phyloP scores from a whole-genome alignment of 2,797 vertebrate species.

The Argya squamiceps region DNA sequence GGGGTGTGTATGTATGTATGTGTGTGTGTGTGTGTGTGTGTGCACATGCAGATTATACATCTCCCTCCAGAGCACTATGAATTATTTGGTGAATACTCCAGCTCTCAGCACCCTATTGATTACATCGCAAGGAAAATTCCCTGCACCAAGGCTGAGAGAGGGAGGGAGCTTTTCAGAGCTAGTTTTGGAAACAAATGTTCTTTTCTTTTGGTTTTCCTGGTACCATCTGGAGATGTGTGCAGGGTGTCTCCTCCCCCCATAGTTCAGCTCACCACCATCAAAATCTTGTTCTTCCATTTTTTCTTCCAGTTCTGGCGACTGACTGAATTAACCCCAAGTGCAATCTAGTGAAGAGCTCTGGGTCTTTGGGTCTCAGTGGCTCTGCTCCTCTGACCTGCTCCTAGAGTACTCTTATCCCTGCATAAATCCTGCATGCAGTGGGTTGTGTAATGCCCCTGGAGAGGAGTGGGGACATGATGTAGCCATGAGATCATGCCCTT shows the following conservation, averaged over 20 bases:
- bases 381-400: neutral
- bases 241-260: neutral
- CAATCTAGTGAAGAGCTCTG: neutral
- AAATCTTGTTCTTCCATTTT: neutral
- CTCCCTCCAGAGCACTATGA: neutral
- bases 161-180: neutral
- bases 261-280: neutral
- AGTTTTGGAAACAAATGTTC: neutral
- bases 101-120: neutral
- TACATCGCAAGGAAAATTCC: neutral
- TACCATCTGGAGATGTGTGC: neutral
- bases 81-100: neutral
- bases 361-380: neutral
- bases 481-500: neutral
- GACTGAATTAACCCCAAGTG: neutral
- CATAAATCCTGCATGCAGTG: neutral
- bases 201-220: neutral
- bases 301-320: neutral
- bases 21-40: accelerated
- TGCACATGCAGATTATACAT: neutral
- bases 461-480: neutral
- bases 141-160: neutral
- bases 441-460: neutral
- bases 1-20: accelerated
- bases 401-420: neutral